Conservation (phyloP, 2,797 vertebrate species). For the Sebastes taczanowskii region DNA sequence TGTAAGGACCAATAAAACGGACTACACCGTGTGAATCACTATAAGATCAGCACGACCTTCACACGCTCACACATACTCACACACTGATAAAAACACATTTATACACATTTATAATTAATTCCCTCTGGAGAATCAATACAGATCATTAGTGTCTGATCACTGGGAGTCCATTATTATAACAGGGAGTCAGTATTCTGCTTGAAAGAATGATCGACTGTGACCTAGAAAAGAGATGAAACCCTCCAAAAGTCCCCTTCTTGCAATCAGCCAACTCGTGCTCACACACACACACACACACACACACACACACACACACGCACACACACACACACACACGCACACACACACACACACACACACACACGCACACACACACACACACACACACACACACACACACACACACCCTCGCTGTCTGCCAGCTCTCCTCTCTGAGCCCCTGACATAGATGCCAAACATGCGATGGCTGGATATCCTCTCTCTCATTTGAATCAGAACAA, state of each 20-base stretch:
- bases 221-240: constrained; percentile 44
- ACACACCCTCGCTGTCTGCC: constrained; percentile 17
- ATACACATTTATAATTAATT: background rate
- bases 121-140: background rate
- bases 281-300: background rate
- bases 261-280: constrained; percentile 19
- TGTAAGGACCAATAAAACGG: constrained; percentile 35
- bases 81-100: background rate
- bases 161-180: background rate
- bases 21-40: constrained; percentile 34
- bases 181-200: constrained; percentile 8
- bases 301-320: background rate
- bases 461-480: constrained; percentile 34
- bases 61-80: background rate
- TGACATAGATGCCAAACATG: constrained; percentile 36
- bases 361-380: background rate
- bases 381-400: background rate
- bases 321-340: no score
- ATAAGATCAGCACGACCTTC: constrained; percentile 48
- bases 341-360: background rate
- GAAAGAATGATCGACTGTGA: constrained; percentile 28
- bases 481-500: constrained; percentile 62
- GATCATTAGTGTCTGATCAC: constrained; percentile 7
- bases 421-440: constrained; percentile 23
- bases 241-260: constrained; percentile 22